Evolutionary conservation across 1,140 invertebrate genomes (phyloP).

Genomic region (Ips typographus): DNA sequence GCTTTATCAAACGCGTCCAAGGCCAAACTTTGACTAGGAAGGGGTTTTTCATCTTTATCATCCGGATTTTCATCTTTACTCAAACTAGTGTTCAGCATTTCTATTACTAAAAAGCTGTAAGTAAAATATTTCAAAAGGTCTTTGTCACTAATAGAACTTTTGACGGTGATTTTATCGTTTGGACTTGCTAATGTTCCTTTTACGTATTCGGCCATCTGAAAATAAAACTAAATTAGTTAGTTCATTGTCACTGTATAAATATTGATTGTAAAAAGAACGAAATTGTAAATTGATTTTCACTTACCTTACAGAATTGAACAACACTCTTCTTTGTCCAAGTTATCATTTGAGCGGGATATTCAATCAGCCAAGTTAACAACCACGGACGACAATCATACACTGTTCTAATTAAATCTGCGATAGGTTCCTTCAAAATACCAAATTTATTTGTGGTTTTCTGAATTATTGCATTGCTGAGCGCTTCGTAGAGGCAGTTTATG

Average conservation of each 20-base stretch:
- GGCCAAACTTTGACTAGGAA: no score
- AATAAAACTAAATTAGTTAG: constrained; percentile 14
- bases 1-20: neutral
- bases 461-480: no score
- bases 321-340: neutral
- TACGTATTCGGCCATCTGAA: constrained; percentile 42
- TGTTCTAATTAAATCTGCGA: constrained; percentile 35
- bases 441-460: no score
- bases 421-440: neutral
- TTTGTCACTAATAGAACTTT: constrained; percentile 24
- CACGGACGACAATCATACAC: constrained; percentile 43
- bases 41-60: no score
- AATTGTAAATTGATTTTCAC: neutral
- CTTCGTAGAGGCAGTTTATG: neutral
- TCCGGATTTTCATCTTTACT: no score
- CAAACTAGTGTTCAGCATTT: constrained; percentile 22
- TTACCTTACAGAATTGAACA: neutral
- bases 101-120: constrained; percentile 40
- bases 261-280: neutral
- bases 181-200: constrained; percentile 40
- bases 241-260: neutral
- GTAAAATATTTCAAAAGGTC: constrained; percentile 42
- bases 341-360: neutral
- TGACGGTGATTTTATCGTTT: constrained; percentile 21
- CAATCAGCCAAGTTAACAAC: neutral